Conservation (phyloP, 1,140 invertebrate genomes). For the Pseudomyrmex flavicornis region DNA sequence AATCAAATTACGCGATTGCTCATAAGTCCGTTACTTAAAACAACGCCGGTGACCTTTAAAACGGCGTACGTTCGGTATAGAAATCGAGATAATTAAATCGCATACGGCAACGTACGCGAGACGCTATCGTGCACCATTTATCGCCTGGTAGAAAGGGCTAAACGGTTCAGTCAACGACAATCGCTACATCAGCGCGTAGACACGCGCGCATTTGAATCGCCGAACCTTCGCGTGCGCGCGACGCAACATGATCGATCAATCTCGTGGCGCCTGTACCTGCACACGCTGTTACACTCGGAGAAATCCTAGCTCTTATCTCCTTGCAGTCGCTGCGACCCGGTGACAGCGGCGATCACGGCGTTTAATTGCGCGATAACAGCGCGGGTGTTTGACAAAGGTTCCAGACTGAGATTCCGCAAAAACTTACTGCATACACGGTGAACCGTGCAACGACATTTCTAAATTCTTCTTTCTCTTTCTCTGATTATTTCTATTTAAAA, state of each 20-base stretch:
- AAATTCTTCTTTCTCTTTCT: too few relatives aligned
- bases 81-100: slow-evolving; percentile 71
- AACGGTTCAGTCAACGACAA: slow-evolving; percentile 62
- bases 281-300: slow-evolving; percentile 50
- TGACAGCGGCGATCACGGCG: slow-evolving; percentile 61
- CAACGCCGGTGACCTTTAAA: slow-evolving; percentile 65
- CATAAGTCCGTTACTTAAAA: slow-evolving; percentile 9
- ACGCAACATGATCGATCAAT: slow-evolving; percentile 70
- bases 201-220: slow-evolving; percentile 4
- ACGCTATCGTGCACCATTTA: slow-evolving; percentile 65
- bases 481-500: too few relatives aligned
- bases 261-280: slow-evolving; percentile 66
- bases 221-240: slow-evolving; percentile 32
- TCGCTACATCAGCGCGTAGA: slow-evolving; percentile 37
- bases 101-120: slow-evolving; percentile 58
- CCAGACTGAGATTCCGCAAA: background rate
- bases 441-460: background rate
- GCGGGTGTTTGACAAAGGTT: slow-evolving; percentile 1
- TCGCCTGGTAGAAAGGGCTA: slow-evolving; percentile 61
- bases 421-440: background rate
- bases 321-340: slow-evolving; percentile 56
- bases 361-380: slow-evolving; percentile 13
- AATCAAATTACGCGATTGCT: background rate
- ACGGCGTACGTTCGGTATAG: slow-evolving; percentile 40
- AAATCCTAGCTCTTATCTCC: slow-evolving; percentile 62